Percentiles rank a stretch among this genome's conserved stretches.
These are phyloP conservation scores for Rhinichthys osculus DNA, from an alignment of 2,797 vertebrate genomes.

Conservation along the genomic window DNA sequence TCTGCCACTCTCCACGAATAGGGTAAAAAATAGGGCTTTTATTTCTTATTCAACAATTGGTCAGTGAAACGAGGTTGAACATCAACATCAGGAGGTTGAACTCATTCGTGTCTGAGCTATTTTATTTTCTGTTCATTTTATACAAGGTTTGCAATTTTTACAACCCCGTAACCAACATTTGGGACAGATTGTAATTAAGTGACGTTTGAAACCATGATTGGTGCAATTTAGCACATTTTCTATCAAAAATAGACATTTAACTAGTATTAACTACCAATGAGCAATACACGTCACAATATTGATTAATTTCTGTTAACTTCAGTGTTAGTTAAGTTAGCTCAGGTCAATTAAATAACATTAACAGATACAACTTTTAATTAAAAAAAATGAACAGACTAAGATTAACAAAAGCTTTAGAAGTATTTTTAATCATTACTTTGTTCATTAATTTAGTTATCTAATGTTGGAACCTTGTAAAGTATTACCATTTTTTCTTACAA, in stretches of 20 bases:
- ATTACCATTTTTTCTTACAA: not conserved
- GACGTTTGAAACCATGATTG: not conserved
- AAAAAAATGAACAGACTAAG: not conserved
- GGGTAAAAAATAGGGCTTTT: not conserved
- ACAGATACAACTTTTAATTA: not conserved
- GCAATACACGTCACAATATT: not conserved
- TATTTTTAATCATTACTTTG: not conserved
- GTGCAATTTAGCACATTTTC: not conserved
- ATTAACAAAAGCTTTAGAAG: no score
- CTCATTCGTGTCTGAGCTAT: not conserved
- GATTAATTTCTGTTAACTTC: not conserved
- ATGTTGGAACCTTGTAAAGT: not conserved
- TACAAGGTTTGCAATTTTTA: not conserved
- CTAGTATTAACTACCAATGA: not conserved
- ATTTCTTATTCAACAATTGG: not conserved
- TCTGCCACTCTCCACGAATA: constrained; percentile 17
- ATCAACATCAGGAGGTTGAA: not conserved
- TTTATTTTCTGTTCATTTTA: not conserved
- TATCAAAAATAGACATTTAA: not conserved
- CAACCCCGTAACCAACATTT: not conserved
- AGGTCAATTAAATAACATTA: not conserved
- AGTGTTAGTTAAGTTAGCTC: not conserved
- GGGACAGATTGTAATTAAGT: not conserved
- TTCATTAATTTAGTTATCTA: not conserved
- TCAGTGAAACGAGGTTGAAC: not conserved